These are phyloP conservation scores for Vidua chalybeata DNA, from an alignment of 2,113 vertebrate genomes.

Conservation along the genomic window DNA sequence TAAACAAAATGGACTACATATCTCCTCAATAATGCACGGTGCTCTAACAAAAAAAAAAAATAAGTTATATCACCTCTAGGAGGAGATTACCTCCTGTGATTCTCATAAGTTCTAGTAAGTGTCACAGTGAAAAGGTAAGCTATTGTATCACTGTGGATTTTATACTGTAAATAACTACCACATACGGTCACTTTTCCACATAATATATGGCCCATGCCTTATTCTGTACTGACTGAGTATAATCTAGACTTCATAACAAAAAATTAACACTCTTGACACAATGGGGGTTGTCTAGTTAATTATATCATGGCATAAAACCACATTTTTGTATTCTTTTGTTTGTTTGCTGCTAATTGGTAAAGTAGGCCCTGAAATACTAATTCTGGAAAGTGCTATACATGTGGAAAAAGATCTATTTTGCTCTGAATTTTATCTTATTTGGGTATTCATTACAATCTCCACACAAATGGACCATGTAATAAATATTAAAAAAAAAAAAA, in stretches of 20 bases:
- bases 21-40: background rate
- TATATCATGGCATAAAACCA: slow-evolving; percentile 33
- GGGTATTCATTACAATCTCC: background rate
- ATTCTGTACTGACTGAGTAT: slow-evolving; percentile 15
- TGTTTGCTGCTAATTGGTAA: background rate
- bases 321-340: background rate
- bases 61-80: slow-evolving; percentile 41
- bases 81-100: slow-evolving; percentile 62
- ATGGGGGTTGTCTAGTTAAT: slow-evolving; percentile 29
- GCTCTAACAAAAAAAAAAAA: slow-evolving; percentile 34
- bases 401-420: background rate
- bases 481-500: background rate
- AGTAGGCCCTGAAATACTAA: background rate
- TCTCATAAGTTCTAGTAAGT: slow-evolving; percentile 71
- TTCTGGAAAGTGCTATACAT: background rate
- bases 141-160: slow-evolving; percentile 66
- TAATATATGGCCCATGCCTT: slow-evolving; percentile 33
- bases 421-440: background rate
- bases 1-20: slow-evolving; percentile 51
- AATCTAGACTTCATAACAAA: slow-evolving; percentile 53
- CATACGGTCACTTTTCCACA: slow-evolving; percentile 55
- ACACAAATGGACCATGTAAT: background rate
- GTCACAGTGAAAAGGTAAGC: slow-evolving; percentile 66
- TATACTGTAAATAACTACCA: slow-evolving; percentile 64
- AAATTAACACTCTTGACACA: background rate